Evolutionary conservation across 2,888 invertebrate genomes (phyloP).

Genomic region (Aphodius granarius): DNA sequence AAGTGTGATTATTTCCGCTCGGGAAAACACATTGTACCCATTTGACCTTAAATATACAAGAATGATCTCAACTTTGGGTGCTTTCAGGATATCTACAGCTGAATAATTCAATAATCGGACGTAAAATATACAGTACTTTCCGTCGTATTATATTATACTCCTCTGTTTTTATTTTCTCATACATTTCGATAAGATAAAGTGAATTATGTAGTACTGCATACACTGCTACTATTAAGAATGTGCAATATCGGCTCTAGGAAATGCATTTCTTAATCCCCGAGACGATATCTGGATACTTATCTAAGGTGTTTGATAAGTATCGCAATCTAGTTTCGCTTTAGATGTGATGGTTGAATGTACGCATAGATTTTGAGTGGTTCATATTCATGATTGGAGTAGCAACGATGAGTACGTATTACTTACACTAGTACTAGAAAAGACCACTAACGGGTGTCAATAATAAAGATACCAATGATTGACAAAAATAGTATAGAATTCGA

Average conservation of each 20-base stretch:
- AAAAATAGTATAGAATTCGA: no score
- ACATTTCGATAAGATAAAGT: no score
- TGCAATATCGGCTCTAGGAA: no score
- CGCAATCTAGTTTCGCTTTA: background rate
- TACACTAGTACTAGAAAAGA: no score
- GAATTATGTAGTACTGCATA: no score
- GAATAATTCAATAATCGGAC: background rate
- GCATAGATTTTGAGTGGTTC: background rate
- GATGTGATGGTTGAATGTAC: background rate
- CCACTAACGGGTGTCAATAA: no score
- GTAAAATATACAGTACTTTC: background rate
- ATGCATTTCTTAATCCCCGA: background rate
- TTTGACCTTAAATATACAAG: background rate
- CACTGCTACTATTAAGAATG: no score
- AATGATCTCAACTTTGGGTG: background rate
- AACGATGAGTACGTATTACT: no score
- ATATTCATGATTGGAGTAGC: background rate
- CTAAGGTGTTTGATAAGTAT: background rate
- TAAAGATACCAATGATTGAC: no score
- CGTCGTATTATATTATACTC: no score
- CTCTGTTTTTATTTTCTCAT: no score
- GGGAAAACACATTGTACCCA: background rate
- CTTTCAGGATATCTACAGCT: background rate
- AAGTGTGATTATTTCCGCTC: background rate
- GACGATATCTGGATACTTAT: background rate